Percentiles rank a stretch among this genome's conserved stretches.
These are phyloP conservation scores for Pogonus chalceus DNA, from an alignment of 1,140 invertebrate genomes.

Conservation along the genomic window DNA sequence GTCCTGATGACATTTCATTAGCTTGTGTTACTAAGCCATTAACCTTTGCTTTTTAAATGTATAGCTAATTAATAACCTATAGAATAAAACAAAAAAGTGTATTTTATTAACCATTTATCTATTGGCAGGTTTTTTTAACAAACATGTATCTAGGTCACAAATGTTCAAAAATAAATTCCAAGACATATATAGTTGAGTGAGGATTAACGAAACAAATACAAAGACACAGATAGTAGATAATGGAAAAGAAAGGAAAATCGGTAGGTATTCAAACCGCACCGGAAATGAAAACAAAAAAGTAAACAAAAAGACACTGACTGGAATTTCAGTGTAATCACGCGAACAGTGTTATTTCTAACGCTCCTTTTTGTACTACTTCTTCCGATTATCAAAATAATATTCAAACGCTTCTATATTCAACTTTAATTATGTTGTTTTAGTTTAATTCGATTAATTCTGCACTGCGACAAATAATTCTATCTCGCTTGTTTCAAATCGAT, in stretches of 20 bases:
- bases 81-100: neutral
- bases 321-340: neutral
- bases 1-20: conserved; percentile 1
- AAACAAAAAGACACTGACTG: neutral
- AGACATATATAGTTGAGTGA: neutral
- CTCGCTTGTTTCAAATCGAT: too few relatives aligned
- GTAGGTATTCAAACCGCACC: neutral
- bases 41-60: neutral
- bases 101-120: neutral
- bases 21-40: neutral
- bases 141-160: neutral
- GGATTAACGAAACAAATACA: neutral
- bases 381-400: too few relatives aligned
- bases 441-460: too few relatives aligned
- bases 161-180: neutral
- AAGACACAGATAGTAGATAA: neutral
- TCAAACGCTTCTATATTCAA: too few relatives aligned
- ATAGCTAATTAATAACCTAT: neutral
- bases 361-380: neutral
- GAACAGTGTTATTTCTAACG: neutral
- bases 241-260: neutral
- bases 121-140: neutral
- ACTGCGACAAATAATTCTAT: too few relatives aligned
- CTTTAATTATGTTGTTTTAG: too few relatives aligned
- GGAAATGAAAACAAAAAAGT: neutral